These are phyloP conservation scores for Lepidurus couesii DNA, from an alignment of 1,140 invertebrate species.

Conservation along the genomic window DNA sequence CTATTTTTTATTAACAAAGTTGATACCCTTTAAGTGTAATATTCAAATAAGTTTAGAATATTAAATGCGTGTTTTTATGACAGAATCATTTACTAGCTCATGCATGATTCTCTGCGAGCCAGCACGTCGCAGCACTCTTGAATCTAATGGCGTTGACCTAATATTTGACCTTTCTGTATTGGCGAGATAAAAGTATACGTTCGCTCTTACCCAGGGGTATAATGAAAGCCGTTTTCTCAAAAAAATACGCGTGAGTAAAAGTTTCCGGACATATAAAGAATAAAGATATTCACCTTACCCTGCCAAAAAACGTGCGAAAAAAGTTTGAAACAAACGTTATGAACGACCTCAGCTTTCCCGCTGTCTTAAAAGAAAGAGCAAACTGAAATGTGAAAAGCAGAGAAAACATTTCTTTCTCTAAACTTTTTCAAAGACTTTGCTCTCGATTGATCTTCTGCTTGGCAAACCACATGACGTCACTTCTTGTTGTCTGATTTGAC, in stretches of 20 bases:
- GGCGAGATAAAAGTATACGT: too few species aligned
- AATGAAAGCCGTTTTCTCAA: too few species aligned
- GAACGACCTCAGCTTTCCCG: not conserved
- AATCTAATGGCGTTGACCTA: too few species aligned
- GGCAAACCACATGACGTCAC: not conserved
- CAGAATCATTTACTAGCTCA: too few species aligned
- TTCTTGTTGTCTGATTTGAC: not conserved
- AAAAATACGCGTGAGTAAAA: not conserved
- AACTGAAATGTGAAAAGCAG: not conserved
- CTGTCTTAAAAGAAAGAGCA: not conserved
- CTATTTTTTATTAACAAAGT: too few species aligned
- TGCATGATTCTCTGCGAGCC: too few species aligned
- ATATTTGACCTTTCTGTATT: too few species aligned
- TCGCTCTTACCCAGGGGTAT: too few species aligned
- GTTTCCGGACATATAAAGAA: not conserved
- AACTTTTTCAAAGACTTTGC: not conserved
- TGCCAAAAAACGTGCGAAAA: not conserved
- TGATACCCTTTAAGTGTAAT: too few species aligned
- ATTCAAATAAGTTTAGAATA: too few species aligned
- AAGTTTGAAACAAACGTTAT: not conserved
- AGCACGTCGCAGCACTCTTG: too few species aligned
- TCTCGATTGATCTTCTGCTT: conserved; percentile 5
- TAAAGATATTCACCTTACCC: not conserved
- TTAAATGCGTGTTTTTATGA: too few species aligned
- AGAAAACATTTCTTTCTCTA: not conserved